A percentile compares a stretch with the other conserved stretches of the same genome.
Conservation (phyloP, 2,113 vertebrate genomes). For the Otus sunia region DNA sequence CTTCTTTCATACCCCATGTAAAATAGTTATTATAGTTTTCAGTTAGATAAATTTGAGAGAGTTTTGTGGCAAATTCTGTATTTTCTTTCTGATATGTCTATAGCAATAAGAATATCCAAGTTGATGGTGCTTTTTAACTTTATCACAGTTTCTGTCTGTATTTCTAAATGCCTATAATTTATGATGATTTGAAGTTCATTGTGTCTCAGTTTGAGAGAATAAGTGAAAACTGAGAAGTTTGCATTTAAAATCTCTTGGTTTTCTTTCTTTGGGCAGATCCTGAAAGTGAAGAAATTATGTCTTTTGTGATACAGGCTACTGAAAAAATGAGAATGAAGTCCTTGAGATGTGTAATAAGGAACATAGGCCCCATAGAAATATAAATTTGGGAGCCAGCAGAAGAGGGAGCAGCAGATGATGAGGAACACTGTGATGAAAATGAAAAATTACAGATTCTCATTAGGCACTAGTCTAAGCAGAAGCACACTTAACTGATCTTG, state of each 20-base stretch:
- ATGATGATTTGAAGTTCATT: not conserved
- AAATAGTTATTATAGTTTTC: not conserved
- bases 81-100: not conserved
- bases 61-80: not conserved
- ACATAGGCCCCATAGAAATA: slow-evolving; percentile 79
- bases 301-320: slow-evolving; percentile 75
- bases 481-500: slow-evolving; percentile 82
- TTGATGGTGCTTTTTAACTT: not conserved
- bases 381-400: slow-evolving; percentile 88
- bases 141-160: not conserved
- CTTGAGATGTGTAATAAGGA: slow-evolving; percentile 76
- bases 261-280: slow-evolving; percentile 37
- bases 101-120: not conserved
- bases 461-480: slow-evolving; percentile 82
- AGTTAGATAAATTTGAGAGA: not conserved
- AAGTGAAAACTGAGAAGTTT: not conserved
- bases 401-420: slow-evolving; percentile 70
- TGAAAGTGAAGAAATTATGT: slow-evolving; percentile 73
- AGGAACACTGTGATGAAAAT: slow-evolving; percentile 43
- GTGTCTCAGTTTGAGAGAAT: not conserved
- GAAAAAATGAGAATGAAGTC: slow-evolving; percentile 76
- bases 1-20: not conserved
- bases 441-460: slow-evolving; percentile 63
- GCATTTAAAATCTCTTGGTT: not conserved
- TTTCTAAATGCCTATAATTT: not conserved